These are phyloP conservation scores for Eumacrocentrus americanus DNA, from an alignment of 2,888 invertebrate genomes.

Conservation along the genomic window DNA sequence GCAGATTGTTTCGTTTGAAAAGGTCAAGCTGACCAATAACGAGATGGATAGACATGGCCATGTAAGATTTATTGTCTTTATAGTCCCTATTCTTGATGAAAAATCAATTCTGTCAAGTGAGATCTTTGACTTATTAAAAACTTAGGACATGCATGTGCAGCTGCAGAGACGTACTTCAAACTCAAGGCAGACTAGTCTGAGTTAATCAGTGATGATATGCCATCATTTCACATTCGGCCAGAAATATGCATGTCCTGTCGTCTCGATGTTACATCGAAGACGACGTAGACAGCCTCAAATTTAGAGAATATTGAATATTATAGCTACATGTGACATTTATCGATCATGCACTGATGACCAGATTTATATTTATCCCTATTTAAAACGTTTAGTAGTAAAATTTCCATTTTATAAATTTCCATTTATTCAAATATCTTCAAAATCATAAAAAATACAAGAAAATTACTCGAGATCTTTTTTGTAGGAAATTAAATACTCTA, in stretches of 20 bases:
- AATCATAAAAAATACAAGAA: too few species aligned
- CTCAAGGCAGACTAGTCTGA: slow-evolving; percentile 37
- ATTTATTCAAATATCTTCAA: too few species aligned
- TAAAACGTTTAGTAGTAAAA: too few species aligned
- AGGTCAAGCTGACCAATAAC: slow-evolving; percentile 97
- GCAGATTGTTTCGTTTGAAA: slow-evolving; percentile 97
- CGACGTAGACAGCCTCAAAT: slow-evolving; percentile 3
- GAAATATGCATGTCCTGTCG: slow-evolving; percentile 14
- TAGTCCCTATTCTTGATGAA: too few species aligned
- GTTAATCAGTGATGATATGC: slow-evolving; percentile 38
- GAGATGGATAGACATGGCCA: slow-evolving; percentile 96
- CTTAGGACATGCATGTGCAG: background rate
- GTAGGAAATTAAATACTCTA: too few species aligned
- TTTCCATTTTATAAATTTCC: too few species aligned
- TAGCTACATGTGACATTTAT: slow-evolving; percentile 1
- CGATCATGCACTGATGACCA: slow-evolving; percentile 2
- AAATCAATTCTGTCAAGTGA: too few species aligned
- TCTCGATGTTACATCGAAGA: background rate
- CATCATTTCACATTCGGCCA: slow-evolving; percentile 10
- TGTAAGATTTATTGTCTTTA: slow-evolving; percentile 66
- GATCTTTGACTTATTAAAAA: too few species aligned
- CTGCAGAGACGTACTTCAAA: slow-evolving; percentile 35
- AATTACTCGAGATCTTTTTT: too few species aligned
- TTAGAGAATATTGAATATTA: background rate
- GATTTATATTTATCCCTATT: too few species aligned